Base-by-base conservation (phyloP, 2,888 invertebrate species). In the Creontiades dilutus region DNA sequence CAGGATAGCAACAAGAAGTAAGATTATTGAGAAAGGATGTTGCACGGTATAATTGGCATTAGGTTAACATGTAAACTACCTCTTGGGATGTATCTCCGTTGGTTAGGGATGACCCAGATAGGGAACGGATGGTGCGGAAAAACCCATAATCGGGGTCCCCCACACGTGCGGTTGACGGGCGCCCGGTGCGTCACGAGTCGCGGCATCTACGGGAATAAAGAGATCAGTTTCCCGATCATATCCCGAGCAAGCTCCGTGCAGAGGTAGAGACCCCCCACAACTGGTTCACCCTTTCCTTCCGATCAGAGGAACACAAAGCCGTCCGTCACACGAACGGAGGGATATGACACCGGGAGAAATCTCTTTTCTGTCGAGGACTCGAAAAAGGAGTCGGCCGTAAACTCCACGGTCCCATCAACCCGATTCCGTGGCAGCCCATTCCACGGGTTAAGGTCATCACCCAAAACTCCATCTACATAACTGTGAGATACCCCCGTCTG, bases 371-470 rank as follows among this genome's bases (percentile, higher is more conserved):
- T 37, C 37, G 37, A n/a, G n/a, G n/a, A 37, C 28, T 85, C 48
- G 14, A 19, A n/a, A 82, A 13, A 19, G 19, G n/a, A n/a, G 1
- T 19, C 19, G 61, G 23, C 19, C 23, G 23, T 0, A 23, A 23
- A 23, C 13, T 23, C 68, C 68, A 61, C 81, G 48, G 81, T n/a
- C 27, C 4, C 46, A 81, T 19, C 46, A 46, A 28, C 80, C 80
- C 12, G 28, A 81, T 81, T 81, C 80, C 80, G 47, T 19, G 80
- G 80, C 46, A 37, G 37, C 37, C 37, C 37, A 37, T 37, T 37
- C 37, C 37, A 37, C 37, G 68, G 48, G 47, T 82, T 82, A 82
- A 82, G 82, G 82, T 82, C 82, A 82, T 27, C 82, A 27, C 80
- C 46, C 14, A 81, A n/a, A 46, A 16, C 23, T 27, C 12, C 82